Conservation (phyloP, 2,797 vertebrate species). For the Podarcis siculus region DNA sequence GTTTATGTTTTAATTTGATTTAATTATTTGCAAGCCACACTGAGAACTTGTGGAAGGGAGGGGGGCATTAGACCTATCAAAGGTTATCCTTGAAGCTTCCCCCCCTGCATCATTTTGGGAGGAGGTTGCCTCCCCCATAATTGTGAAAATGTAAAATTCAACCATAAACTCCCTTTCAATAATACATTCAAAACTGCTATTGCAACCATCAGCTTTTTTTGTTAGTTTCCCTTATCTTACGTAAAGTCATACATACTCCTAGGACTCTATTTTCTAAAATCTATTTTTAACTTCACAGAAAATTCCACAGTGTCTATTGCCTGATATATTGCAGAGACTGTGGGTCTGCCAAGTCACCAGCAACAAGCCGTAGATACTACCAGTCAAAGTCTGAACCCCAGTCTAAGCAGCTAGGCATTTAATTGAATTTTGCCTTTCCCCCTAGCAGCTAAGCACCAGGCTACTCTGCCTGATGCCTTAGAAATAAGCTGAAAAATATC, state of each 20-base stretch:
- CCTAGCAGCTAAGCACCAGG: not conserved
- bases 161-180: not conserved
- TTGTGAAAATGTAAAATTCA: not conserved
- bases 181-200: not conserved
- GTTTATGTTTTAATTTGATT: not conserved
- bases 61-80: not conserved
- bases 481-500: constrained; percentile 27
- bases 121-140: not conserved
- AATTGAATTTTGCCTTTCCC: constrained; percentile 48
- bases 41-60: not conserved
- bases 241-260: constrained; percentile 1
- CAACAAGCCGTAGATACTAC: constrained; percentile 52
- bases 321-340: constrained; percentile 48
- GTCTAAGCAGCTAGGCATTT: constrained; percentile 54
- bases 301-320: constrained; percentile 20
- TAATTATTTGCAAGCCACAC: not conserved
- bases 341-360: constrained; percentile 56
- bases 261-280: not conserved
- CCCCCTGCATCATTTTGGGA: not conserved
- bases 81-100: not conserved
- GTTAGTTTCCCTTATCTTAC: constrained; percentile 9
- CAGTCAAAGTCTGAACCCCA: constrained; percentile 31
- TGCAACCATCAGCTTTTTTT: not conserved
- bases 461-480: constrained; percentile 20
- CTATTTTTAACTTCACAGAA: constrained; percentile 36